Base-by-base conservation (phyloP, 1,140 invertebrate genomes). In the Diachasma alloeum region DNA sequence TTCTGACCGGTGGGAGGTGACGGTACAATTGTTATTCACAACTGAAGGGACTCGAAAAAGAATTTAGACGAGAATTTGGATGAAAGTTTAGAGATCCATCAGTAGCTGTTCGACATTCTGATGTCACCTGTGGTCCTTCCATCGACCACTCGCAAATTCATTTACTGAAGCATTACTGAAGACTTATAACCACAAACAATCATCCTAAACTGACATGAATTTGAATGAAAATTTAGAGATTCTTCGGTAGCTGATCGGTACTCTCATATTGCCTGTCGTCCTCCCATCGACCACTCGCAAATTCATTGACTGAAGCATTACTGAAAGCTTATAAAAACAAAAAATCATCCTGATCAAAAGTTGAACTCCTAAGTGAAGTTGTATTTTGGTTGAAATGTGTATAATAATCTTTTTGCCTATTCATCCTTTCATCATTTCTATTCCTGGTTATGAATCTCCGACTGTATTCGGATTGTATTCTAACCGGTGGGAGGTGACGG, bases 131-230 rank as follows among this genome's bases (percentile, higher is more conserved):
- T 24, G 53, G 17, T 36, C 24, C 79, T 42, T 78, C 72, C 76
- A 80, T 86, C 78, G 73, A 80, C 80, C 73, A 78, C 84, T 83
- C 74, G 79, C 68, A 48, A 84, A 84, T 79, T 80, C 82, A 76
- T 67, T 79, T 78, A 44, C 74, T 80, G 86, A 83, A 9, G 15
- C n/a, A 68, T 68, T 68, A 39, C 66, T 0, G 15, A 39, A 26
- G 66, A 68, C 66, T 36, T 37, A 39, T 68, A 39, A 68, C 17
- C 39, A 68, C 66, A 68, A 39, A 39, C 66, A 42, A 39, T 39
- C 66, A 37, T 37, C 66, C 36, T 31, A 24, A 31, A 63, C 13
- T 68, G n/a, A 68, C 36, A 6, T 31, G 31, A 31, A 31, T 31
- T 2, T 31, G 31, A 6, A 31, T 31, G 31, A 31, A 31, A 6